A percentile compares a stretch with the other conserved stretches of the same genome.
These are phyloP conservation scores for Charanyca ferruginea DNA, from an alignment of 2,888 invertebrate genomes.

Conservation along the genomic window DNA sequence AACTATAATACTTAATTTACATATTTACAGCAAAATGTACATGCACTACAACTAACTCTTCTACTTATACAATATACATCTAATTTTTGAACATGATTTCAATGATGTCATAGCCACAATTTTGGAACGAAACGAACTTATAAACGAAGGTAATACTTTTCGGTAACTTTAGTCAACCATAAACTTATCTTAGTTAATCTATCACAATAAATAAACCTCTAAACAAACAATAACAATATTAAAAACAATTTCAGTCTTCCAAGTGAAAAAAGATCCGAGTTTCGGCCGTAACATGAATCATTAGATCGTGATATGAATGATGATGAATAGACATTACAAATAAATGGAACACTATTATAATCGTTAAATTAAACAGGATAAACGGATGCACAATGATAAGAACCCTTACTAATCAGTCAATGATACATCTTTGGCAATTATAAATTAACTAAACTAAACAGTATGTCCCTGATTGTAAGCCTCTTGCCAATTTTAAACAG, in stretches of 20 bases:
- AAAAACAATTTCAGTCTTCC: conserved; percentile 88
- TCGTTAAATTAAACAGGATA: conserved; percentile 55
- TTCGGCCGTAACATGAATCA: conserved; percentile 56
- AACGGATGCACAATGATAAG: conserved; percentile 58
- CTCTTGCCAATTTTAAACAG: conserved; percentile 63
- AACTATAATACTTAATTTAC: conserved; percentile 70
- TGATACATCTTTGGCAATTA: conserved; percentile 79
- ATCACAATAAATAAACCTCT: conserved; percentile 90
- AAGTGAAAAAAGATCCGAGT: conserved; percentile 75
- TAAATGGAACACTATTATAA: conserved; percentile 26
- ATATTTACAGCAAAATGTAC: conserved; percentile 82
- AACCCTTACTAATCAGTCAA: conserved; percentile 72
- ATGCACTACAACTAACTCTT: conserved; percentile 57
- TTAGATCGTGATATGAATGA: conserved; percentile 42
- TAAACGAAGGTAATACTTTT: conserved; percentile 87
- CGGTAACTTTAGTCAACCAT: conserved; percentile 89
- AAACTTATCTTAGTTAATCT: conserved; percentile 78
- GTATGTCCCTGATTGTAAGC: conserved; percentile 57
- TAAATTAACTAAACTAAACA: conserved; percentile 67
- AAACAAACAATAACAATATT: conserved; percentile 85
- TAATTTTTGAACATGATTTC: conserved; percentile 73
- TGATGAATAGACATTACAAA: conserved; percentile 65
- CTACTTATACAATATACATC: conserved; percentile 52
- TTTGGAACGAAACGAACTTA: conserved; percentile 82
- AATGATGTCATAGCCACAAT: conserved; percentile 82